Base-by-base conservation (phyloP, 2,797 vertebrate genomes). In the Enteromius fasciolatus region DNA sequence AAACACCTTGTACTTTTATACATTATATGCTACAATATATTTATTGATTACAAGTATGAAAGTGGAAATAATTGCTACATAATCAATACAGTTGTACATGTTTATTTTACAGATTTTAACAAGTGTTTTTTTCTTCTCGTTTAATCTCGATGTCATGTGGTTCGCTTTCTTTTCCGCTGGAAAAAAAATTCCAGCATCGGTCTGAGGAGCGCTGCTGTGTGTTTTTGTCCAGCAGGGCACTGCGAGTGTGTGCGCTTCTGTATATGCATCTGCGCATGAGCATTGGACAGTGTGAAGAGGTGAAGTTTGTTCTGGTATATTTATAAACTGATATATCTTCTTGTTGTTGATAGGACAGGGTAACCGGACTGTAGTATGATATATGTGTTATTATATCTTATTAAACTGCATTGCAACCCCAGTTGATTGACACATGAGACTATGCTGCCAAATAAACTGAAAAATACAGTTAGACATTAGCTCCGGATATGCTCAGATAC, bases 31-130 rank as follows among this genome's bases (percentile, higher is more conserved):
- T 95, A 95, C 95, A 95, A 94, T 93, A 94, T 94, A 95, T 93
- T 94, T 94, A 92, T 93, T 91, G 93, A 94, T 93, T 94, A 95
- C 92, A 94, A 94, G 92, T 95, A 95, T 95, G 94, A 95, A 95
- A 94, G 94, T 95, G 95, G 93, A 94, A 94, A 95, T 93, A 93
- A 91, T 94, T 95, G 94, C 94, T 95, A 95, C 94, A 95, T 95
- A 94, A 94, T 93, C 93, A 94, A 93, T 94, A 94, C 92, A 94
- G 91, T 93, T 94, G 89, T 95, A 95, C 93, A 95, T 91, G 89
- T 93, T 90, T 95, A 95, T 95, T 93, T 85, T 95, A 95, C 94
- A 94, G 83, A 90, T 91, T 92, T 89, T 8, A 81, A 85, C 80
- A 82, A 80, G 52, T 61, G 41, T 80, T 67, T 78, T 66, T 92